These are phyloP conservation scores for Catagonus wagneri DNA, from an alignment of 2,113 vertebrate species.

Conservation along the genomic window DNA sequence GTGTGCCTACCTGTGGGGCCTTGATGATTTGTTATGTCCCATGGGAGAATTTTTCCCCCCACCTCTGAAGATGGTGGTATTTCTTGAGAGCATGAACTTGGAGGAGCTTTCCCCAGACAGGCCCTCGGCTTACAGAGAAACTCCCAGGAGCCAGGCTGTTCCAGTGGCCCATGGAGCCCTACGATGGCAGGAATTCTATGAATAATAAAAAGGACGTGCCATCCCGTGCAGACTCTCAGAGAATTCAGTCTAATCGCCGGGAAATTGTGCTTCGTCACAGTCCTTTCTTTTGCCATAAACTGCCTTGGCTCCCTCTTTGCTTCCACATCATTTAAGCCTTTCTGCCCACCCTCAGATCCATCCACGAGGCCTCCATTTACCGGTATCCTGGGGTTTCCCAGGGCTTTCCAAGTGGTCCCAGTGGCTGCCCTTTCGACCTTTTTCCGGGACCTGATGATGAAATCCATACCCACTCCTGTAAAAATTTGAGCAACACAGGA, in stretches of 20 bases:
- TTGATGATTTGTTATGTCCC: not conserved
- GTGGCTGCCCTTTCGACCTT: not conserved
- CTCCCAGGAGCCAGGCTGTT: not conserved
- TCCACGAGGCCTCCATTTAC: not conserved
- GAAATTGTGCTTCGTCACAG: constrained; percentile 13
- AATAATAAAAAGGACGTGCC: not conserved
- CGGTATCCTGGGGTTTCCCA: not conserved
- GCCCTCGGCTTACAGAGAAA: not conserved
- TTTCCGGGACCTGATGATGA: not conserved
- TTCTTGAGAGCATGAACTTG: constrained; percentile 26
- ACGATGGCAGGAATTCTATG: not conserved
- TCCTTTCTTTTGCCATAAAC: not conserved
- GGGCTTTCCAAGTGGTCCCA: not conserved
- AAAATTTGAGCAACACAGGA: not conserved
- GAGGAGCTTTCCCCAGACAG: not conserved
- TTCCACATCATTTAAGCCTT: constrained; percentile 21
- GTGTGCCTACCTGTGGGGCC: not conserved
- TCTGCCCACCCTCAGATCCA: not conserved
- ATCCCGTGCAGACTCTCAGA: not conserved
- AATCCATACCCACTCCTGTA: not conserved
- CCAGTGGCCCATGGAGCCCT: no score
- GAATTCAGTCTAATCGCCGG: not conserved
- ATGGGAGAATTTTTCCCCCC: not conserved
- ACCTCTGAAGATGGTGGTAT: not conserved
- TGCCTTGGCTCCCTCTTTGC: not conserved